These are phyloP conservation scores for Microcebus lehilahytsara DNA, from an alignment of 2,113 vertebrate genomes.

Conservation along the genomic window DNA sequence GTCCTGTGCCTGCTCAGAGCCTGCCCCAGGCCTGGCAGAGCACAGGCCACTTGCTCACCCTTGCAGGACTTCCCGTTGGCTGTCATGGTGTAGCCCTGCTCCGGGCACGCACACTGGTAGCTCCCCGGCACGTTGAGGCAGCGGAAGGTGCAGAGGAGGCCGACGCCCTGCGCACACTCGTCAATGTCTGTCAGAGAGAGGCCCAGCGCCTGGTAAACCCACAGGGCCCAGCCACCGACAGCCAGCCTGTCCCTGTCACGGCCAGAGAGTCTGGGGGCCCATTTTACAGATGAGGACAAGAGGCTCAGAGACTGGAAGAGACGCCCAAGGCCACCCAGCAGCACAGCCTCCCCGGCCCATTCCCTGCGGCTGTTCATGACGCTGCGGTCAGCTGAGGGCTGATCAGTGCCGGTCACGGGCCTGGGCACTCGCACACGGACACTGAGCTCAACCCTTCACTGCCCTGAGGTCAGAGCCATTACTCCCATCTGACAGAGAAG, in stretches of 20 bases:
- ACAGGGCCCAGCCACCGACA: background rate
- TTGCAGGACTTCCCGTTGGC: constrained; percentile 92
- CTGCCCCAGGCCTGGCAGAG: background rate
- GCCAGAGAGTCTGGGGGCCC: background rate
- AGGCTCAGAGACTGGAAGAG: background rate
- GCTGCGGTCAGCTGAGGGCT: fast-evolving
- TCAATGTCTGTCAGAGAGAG: constrained; percentile 89
- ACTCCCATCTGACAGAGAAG: background rate
- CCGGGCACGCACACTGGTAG: constrained; percentile 93
- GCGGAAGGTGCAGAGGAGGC: constrained; percentile 93
- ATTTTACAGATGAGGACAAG: background rate
- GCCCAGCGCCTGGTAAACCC: background rate
- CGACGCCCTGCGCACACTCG: constrained; percentile 91
- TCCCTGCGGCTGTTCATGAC: fast-evolving
- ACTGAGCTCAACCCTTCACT: background rate
- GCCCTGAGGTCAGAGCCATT: background rate
- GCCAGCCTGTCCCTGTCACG: background rate
- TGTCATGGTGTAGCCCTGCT: constrained; percentile 90
- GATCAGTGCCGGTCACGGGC: fast-evolving
- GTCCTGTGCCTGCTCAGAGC: fast-evolving
- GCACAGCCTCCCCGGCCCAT: background rate
- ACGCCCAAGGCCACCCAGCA: background rate
- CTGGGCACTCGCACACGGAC: background rate
- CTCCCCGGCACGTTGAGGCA: constrained; percentile 94
- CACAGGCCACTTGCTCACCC: constrained; percentile 81